Evolutionary conservation across 2,797 vertebrate genomes (phyloP).

Genomic region (Phyllotis vaccarum): DNA sequence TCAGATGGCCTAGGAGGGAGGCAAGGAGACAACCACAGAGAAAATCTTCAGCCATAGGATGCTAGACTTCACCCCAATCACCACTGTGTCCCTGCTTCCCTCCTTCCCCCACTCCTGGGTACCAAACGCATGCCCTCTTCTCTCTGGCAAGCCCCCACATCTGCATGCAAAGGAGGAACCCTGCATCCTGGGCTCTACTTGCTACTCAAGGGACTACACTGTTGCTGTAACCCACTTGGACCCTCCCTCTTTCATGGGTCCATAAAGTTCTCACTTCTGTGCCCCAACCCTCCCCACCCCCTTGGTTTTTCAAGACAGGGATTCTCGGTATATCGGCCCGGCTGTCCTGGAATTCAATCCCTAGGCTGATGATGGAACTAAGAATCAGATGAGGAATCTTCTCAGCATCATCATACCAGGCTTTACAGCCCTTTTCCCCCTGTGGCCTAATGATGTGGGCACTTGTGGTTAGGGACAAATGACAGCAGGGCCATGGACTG

Average conservation of each 20-base stretch:
- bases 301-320: background rate
- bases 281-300: background rate
- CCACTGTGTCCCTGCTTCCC: background rate
- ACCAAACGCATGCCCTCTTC: background rate
- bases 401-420: rapidly evolving
- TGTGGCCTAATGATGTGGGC: background rate
- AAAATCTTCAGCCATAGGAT: background rate
- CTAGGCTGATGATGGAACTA: background rate
- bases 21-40: rapidly evolving
- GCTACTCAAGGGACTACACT: background rate
- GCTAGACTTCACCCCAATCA: background rate
- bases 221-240: background rate
- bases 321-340: background rate
- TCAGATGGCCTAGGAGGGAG: constrained; percentile 90
- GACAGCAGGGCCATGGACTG: background rate
- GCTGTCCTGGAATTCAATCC: background rate
- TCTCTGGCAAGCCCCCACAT: background rate
- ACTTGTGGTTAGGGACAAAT: background rate
- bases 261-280: background rate
- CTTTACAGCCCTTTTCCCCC: rapidly evolving
- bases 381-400: rapidly evolving
- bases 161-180: background rate
- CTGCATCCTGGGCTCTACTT: rapidly evolving
- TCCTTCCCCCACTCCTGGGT: too few species aligned
- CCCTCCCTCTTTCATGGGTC: background rate